Conservation (phyloP, 2,113 vertebrate species). For the Plectropomus leopardus region DNA sequence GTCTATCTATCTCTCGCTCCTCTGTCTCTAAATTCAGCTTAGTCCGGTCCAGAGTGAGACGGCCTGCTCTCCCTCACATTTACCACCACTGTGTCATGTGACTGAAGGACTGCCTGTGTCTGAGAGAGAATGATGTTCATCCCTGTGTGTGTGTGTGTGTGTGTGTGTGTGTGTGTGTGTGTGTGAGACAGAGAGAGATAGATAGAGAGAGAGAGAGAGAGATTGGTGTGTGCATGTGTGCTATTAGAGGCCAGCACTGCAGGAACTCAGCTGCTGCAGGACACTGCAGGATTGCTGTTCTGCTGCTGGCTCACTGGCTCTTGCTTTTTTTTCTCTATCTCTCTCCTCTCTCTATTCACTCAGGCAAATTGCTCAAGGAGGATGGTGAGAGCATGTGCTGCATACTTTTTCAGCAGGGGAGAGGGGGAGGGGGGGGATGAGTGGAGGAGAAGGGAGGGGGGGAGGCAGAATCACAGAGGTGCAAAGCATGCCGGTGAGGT, state of each 20-base stretch:
- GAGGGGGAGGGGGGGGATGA: constrained; percentile 32
- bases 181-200: too few relatives aligned
- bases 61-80: constrained; percentile 47
- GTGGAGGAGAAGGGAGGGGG: constrained; percentile 34
- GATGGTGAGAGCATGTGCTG: constrained; percentile 81
- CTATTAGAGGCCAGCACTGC: constrained; percentile 80
- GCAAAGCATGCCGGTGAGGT: constrained; percentile 75
- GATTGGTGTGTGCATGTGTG: constrained; percentile 49
- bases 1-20: constrained; percentile 17
- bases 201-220: too few relatives aligned
- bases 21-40: constrained; percentile 57
- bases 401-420: constrained; percentile 76
- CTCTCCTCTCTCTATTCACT: constrained; percentile 65
- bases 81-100: constrained; percentile 66
- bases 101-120: constrained; percentile 47
- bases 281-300: constrained; percentile 84
- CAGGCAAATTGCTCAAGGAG: constrained; percentile 78
- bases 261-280: constrained; percentile 85
- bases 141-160: constrained; percentile 34
- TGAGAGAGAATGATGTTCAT: constrained; percentile 48
- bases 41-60: constrained; percentile 54
- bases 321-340: constrained; percentile 12
- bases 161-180: constrained; percentile 47
- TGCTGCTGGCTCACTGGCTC: constrained; percentile 71
- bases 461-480: constrained; percentile 60